Evolutionary conservation across 2,113 vertebrate genomes (phyloP).

Genomic region (Aviceda subcristata): DNA sequence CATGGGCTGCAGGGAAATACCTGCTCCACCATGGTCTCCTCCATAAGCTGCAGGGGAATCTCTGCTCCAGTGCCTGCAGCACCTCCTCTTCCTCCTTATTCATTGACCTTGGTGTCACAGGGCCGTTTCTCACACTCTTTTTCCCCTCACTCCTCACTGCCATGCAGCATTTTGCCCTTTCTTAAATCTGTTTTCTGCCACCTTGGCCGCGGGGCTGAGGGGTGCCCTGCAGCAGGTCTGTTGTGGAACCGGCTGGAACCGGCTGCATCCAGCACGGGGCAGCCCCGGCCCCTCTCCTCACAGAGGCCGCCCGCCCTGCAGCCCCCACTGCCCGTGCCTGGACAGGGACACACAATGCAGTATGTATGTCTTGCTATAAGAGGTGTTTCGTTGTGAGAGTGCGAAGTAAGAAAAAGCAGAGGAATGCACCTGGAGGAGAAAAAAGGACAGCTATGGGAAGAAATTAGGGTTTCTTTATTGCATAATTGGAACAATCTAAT

Average conservation of each 20-base stretch:
- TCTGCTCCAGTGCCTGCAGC: neutral
- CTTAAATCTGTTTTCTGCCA: neutral
- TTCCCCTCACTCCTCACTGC: neutral
- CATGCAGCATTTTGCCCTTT: neutral
- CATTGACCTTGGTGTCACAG: neutral
- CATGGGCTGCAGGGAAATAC: neutral
- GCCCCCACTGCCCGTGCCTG: accelerated
- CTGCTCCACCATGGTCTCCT: neutral
- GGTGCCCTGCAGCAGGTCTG: neutral
- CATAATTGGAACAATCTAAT: neutral
- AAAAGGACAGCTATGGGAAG: neutral
- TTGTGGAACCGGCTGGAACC: neutral
- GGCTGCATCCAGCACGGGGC: accelerated
- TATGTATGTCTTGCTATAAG: neutral
- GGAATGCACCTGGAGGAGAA: neutral
- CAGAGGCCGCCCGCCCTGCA: accelerated
- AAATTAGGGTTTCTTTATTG: neutral
- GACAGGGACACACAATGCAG: accelerated
- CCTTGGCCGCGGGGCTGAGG: accelerated
- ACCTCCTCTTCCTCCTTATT: neutral
- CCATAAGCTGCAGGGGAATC: neutral
- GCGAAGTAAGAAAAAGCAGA: neutral
- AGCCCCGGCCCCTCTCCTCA: neutral
- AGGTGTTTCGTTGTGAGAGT: neutral
- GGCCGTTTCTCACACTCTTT: neutral